A percentile compares a stretch with the other conserved stretches of the same genome.
Evolutionary conservation across 2,888 invertebrate genomes (phyloP).

Genomic region (Nowickia ferox): DNA sequence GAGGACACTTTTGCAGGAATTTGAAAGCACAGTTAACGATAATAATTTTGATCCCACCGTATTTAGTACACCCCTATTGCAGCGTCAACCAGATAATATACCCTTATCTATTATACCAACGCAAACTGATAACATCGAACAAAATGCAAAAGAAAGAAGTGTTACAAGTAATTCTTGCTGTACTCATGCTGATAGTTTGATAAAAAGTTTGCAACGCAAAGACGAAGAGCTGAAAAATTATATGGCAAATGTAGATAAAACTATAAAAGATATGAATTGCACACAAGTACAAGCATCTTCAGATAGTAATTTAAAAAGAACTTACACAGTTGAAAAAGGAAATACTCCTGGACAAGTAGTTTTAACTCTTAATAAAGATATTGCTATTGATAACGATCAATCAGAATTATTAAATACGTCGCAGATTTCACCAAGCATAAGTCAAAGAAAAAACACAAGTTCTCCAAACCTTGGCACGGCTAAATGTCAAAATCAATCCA

Average conservation of each 20-base stretch:
- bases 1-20: constrained; percentile 70
- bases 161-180: constrained; percentile 1
- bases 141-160: not conserved
- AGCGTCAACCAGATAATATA: not conserved
- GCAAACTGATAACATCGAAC: not conserved
- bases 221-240: constrained; percentile 47
- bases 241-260: constrained; percentile 48
- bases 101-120: not conserved
- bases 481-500: too few species aligned
- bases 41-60: constrained; percentile 65
- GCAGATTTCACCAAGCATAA: not conserved
- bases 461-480: not conserved
- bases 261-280: constrained; percentile 35
- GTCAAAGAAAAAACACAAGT: not conserved
- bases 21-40: constrained; percentile 67
- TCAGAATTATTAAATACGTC: not conserved
- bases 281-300: not conserved
- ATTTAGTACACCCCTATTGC: constrained; percentile 70
- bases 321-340: constrained; percentile 44
- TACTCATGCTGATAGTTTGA: constrained; percentile 25
- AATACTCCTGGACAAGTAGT: constrained; percentile 47
- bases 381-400: not conserved
- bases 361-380: constrained; percentile 36
- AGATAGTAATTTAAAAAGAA: constrained; percentile 14
- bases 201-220: constrained; percentile 41